Percentiles rank a stretch among this genome's conserved stretches.
Conservation (phyloP, 92 coral and sea anemone genomes). For the Plumapathes pennacea region DNA sequence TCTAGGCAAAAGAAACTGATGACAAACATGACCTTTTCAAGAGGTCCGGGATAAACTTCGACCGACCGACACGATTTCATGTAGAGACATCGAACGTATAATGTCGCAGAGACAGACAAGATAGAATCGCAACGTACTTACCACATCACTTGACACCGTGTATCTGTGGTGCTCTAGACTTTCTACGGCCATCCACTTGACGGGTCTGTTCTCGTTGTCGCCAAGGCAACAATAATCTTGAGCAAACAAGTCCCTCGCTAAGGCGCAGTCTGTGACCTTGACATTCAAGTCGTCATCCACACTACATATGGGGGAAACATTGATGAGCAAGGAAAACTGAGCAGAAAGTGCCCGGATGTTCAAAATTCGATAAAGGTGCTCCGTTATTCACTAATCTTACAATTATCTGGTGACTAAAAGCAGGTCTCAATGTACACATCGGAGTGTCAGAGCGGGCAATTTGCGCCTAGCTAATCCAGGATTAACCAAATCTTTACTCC, state of each 20-base stretch:
- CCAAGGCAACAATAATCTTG: conserved; percentile 92
- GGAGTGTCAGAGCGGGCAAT: too few species aligned
- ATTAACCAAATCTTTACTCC: too few species aligned
- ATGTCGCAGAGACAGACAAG: too few species aligned
- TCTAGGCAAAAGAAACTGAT: too few species aligned
- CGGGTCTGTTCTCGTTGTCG: conserved; percentile 96
- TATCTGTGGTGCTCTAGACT: conserved; percentile 84
- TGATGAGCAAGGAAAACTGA: too few species aligned
- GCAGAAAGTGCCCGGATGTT: not conserved
- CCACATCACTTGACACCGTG: conserved; percentile 93
- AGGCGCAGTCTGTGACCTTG: conserved; percentile 93
- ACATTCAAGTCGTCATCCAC: conserved; percentile 93
- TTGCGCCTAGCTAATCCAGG: too few species aligned
- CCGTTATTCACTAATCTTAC: not conserved
- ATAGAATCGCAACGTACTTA: conserved; percentile 30
- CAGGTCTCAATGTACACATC: too few species aligned
- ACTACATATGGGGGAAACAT: too few species aligned
- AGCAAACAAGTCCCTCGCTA: conserved; percentile 92
- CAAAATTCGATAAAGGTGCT: not conserved
- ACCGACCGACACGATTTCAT: too few species aligned
- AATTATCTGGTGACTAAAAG: not conserved
- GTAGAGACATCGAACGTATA: too few species aligned
- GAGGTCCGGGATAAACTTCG: too few species aligned
- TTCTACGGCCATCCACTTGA: conserved; percentile 99
- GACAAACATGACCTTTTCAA: too few species aligned